A percentile compares a stretch with the other conserved stretches of the same genome.
These are phyloP conservation scores for Neoniphon sammara DNA, from an alignment of 2,797 vertebrate genomes.

Conservation along the genomic window DNA sequence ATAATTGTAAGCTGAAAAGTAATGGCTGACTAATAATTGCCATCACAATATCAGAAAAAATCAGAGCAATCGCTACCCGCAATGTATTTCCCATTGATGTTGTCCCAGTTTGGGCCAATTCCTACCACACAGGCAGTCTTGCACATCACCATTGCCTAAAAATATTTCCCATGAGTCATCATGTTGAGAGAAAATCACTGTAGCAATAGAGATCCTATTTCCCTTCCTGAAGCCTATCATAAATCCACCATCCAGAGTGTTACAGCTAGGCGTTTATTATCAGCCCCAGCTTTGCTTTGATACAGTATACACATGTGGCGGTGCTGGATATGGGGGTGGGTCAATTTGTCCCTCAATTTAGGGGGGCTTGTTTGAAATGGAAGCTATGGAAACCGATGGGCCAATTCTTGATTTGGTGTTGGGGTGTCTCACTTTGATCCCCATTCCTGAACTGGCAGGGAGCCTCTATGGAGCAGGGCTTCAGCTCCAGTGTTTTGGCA, in stretches of 20 bases:
- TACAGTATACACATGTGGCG: slow-evolving; percentile 18
- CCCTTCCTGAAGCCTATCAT: slow-evolving; percentile 34
- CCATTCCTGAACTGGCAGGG: slow-evolving; percentile 40
- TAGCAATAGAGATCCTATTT: slow-evolving; percentile 27
- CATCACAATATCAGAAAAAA: neutral
- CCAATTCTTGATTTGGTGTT: slow-evolving; percentile 40
- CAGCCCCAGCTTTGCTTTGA: neutral
- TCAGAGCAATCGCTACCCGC: neutral
- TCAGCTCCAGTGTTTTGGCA: slow-evolving; percentile 37
- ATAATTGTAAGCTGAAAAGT: too few relatives aligned
- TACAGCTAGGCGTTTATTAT: slow-evolving; percentile 5
- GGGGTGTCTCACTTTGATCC: slow-evolving; percentile 56
- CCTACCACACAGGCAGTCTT: neutral
- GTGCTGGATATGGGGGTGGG: neutral
- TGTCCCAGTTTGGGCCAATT: slow-evolving; percentile 1
- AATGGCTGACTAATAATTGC: neutral
- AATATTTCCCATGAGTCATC: slow-evolving; percentile 19
- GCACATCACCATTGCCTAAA: neutral
- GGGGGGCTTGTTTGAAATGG: slow-evolving; percentile 43
- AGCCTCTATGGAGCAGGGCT: slow-evolving; percentile 26
- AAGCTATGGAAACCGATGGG: slow-evolving; percentile 41
- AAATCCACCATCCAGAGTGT: slow-evolving; percentile 29
- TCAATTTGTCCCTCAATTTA: slow-evolving; percentile 18
- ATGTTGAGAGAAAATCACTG: neutral
- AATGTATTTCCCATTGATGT: neutral